Evolutionary conservation across 2,113 vertebrate genomes (phyloP), one percentile per base, ranked within the genome.

Genomic region (Ursus arctos): DNA sequence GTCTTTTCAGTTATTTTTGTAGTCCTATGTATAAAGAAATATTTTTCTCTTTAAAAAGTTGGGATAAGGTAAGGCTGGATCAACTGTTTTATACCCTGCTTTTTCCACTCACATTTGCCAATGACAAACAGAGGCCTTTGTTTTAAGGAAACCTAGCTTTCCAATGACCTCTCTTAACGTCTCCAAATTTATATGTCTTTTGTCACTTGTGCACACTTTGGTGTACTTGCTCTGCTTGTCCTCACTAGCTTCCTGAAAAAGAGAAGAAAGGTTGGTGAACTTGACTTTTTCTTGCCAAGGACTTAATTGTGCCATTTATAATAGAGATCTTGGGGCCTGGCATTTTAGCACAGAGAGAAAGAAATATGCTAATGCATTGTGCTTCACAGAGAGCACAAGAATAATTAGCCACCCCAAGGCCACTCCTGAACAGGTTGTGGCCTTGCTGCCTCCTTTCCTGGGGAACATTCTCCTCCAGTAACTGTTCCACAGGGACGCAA

Each of bases 251-350:
- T 97, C 61, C 47, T 47, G 53, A 59, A 67, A 84, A 94, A 65
- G 43, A 91, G 59, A 85, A 53, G 40, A 85, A 63, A 92, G 61
- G 22, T 51, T 77, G 59, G 59, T 67, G 61, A 86, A 77, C 53
- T 95, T 94, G 87, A 95, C 94, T 82, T 90, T 63, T 74, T 76
- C 85, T 91, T 74, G 59, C 55, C 80, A 93, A 67, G 81, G 59
- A 88, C 81, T 93, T 91, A 69, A 80, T 53, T 72, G 88, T 97
- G 88, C 94, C 69, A 59, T 88, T 91, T 94, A 94, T 85, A 94
- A 82, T 33, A 71, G 77, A 97, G 67, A 91, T 76, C 67, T 83
- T 71, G 28, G 63, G 49, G 59, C 55, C 33, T 82, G 79, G 63
- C 26, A 67, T 85, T 84, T 86, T 40, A 90, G 85, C 76, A 81